phyloP scores from a whole-genome alignment of 2,888 invertebrate genomes.

The Xanthorhoe spadicearia region DNA sequence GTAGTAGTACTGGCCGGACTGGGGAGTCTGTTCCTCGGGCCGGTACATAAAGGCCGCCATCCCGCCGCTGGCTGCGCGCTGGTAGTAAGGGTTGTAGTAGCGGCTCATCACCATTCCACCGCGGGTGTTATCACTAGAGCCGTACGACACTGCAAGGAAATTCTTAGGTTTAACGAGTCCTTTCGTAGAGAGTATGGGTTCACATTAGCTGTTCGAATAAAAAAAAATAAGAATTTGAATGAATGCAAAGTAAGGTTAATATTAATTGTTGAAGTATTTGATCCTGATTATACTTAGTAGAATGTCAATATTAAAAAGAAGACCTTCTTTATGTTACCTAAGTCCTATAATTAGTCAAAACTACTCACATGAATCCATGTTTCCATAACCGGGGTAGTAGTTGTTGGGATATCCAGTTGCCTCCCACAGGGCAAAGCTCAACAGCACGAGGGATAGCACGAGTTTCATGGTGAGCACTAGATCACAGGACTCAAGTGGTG shows the following conservation, averaged over 20 bases:
- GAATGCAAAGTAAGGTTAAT: no score
- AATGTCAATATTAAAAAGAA: no score
- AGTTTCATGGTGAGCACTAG: conserved; percentile 63
- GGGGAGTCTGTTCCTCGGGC: conserved; percentile 59
- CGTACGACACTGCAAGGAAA: conserved; percentile 68
- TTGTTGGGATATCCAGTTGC: conserved; percentile 69
- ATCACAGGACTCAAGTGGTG: conserved; percentile 58
- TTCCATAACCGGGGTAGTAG: conserved; percentile 73
- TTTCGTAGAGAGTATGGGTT: not conserved
- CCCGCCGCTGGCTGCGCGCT: conserved; percentile 62
- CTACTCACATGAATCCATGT: conserved; percentile 75
- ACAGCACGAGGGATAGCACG: conserved; percentile 53
- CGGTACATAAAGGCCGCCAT: conserved; percentile 77
- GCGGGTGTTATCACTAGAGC: conserved; percentile 67
- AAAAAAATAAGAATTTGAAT: no score
- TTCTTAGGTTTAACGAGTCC: not conserved
- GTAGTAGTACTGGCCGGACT: conserved; percentile 71
- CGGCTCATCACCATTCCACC: conserved; percentile 76
- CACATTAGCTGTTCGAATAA: no score
- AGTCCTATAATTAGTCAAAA: not conserved
- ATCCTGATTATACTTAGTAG: no score
- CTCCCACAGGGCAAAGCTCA: conserved; percentile 65
- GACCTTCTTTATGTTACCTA: no score
- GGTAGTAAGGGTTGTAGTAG: conserved; percentile 78
- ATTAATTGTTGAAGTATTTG: no score